Conservation (phyloP, 1,140 invertebrate species). For the Heliothis subflexa region DNA sequence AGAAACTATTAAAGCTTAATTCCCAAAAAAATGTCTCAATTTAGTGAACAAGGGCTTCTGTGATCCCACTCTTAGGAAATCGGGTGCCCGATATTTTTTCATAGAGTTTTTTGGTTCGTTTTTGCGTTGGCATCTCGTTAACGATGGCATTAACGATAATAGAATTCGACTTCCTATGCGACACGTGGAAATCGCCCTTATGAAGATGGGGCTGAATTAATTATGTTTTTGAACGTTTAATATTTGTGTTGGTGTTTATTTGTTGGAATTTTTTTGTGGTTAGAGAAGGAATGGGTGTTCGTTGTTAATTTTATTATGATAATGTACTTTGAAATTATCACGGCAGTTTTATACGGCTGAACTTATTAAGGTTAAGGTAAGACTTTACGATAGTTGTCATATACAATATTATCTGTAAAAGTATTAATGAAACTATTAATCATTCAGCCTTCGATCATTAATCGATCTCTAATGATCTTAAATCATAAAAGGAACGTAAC, state of each 20-base stretch:
- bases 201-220: conserved; percentile 31
- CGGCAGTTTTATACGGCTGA: no score
- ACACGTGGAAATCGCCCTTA: conserved; percentile 28
- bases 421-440: no score
- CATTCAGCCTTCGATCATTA: no score
- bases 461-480: no score
- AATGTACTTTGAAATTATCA: no score
- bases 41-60: not conserved
- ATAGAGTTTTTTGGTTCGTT: conserved; percentile 23
- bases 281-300: no score
- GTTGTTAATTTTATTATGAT: no score
- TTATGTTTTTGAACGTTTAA: conserved; percentile 26
- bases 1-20: conserved; percentile 13
- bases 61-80: conserved; percentile 14
- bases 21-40: conserved; percentile 2
- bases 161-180: conserved; percentile 43
- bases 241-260: conserved; percentile 1
- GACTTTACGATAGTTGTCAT: no score
- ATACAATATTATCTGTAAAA: no score
- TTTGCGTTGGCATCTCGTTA: conserved; percentile 44
- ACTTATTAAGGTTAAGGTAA: no score
- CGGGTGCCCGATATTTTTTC: conserved; percentile 27
- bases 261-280: not conserved
- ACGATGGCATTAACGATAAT: conserved; percentile 43
- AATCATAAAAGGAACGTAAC: no score